Evolutionary conservation across 2,797 vertebrate genomes (phyloP), one percentile per base, ranked within the genome.

Genomic region (Nyctalus aviator): DNA sequence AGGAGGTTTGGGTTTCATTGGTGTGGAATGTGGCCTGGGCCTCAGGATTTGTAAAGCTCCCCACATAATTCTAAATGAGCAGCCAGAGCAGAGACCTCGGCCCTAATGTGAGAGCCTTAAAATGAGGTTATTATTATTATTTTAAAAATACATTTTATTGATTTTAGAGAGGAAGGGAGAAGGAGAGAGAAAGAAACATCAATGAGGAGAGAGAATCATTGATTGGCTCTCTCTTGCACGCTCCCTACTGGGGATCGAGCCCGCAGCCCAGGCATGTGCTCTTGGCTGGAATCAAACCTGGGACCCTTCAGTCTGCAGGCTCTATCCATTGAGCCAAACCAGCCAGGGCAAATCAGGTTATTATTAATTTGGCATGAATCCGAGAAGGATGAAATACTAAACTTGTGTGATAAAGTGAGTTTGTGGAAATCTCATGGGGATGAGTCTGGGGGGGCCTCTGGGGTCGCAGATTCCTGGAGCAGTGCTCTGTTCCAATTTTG

Each of bases 1-100:
- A 57, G 86, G 50, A 81, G 25, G 48, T 84, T 93, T 96, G 79
- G 4, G 81, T 92, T 91, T 94, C 44, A 78, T 72, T 91, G 37
- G 5, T 48, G 3, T 79, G 20, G 76, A 89, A 68, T 66, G 25
- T 76, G 30, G 9, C 48, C 48, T 62, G 55, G 10, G 41, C 50
- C 78, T 88, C 44, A 50, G 53, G 23, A 90, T 68, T 53, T 93
- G 21, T 69, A 79, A 91, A 93, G 41, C 12, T 69, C 41, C 48
- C 25, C 8, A 62, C 68, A 35, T 78, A 20, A 88, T 88, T 84
- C 66, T 79, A 44, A n/a, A n/a, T 14, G 32, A 66, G 5, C 18
- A 41, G 13, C 30, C 48, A 85, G 4, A 4, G 2, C 35, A 75
- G n/a, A 68, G 32, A 73, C 21, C 37, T 68, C 21, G 59, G 32